Evolutionary conservation across 1,140 invertebrate genomes (phyloP).

Genomic region (Asbolus verrucosus): DNA sequence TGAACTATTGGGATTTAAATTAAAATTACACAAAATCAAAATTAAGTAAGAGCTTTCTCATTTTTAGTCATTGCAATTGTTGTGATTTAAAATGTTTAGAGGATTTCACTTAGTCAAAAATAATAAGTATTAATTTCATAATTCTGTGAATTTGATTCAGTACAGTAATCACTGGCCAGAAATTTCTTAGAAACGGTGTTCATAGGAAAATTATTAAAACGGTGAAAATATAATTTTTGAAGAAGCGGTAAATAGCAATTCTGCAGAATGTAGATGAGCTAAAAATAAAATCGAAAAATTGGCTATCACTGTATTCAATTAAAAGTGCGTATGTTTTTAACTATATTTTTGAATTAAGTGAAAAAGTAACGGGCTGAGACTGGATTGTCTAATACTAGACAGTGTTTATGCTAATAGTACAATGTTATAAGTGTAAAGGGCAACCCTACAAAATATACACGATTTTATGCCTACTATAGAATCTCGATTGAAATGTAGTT

Average conservation of each 20-base stretch:
- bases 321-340: no score
- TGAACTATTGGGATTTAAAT: constrained; percentile 95
- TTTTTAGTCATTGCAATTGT: constrained; percentile 17
- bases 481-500: neutral
- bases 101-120: neutral
- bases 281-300: neutral
- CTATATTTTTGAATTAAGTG: no score
- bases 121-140: neutral
- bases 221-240: no score
- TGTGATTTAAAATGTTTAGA: constrained; percentile 30
- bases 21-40: constrained; percentile 98
- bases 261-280: neutral
- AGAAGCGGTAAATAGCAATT: neutral
- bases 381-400: constrained; percentile 16
- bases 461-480: neutral
- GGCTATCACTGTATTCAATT: no score
- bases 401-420: neutral
- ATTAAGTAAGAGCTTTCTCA: constrained; percentile 70
- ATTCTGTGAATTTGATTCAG: no score
- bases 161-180: no score
- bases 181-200: no score
- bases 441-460: neutral
- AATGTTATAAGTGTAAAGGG: constrained; percentile 8
- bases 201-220: no score
- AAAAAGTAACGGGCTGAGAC: no score